Evolutionary conservation across 2,888 invertebrate species (phyloP), one percentile per base, ranked within the genome.

Genomic region (Conistra vaccinii): DNA sequence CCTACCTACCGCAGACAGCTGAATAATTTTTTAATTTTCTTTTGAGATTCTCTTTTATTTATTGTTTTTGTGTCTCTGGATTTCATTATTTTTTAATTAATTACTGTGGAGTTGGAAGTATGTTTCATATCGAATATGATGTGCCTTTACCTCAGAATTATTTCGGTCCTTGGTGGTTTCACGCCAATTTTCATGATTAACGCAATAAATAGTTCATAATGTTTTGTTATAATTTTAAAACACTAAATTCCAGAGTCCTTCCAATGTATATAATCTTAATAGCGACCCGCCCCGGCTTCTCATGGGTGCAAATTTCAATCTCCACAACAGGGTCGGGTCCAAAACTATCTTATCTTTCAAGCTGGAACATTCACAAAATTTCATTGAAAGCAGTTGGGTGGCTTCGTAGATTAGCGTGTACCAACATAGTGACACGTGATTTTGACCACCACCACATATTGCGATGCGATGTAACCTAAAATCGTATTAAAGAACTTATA

Each of bases 1-100:
- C 60, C 51, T 62, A 42, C 55, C 67, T 32, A 57, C 69, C 60
- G 66, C 69, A 76, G 76, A 23, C 53, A n/a, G 76, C 45, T 60
- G 60, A 70, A 73, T 73, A 53, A 53, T 69, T 70, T 75, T 76
- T 72, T 66, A 61, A 60, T 78, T 68, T 66, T 45, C 48, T 58
- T 68, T 53, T 76, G 26, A 68, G 12, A 17, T 51, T 51, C 42
- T 73, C 51, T 62, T 69, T 48, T 75, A 42, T 53, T 73, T 55
- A 42, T 62, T 55, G 14, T 61, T 61, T 51, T 17, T 73, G 10
- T 32, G 6, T 81, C 4, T 65, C 14, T 55, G 75, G 23, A n/a
- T 62, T 26, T 39, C 1, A 23, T 55, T 55, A 2, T 26, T 69
- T 20, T 10, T 69, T 0, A 42, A 17, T 35, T 29, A n/a, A 48